A percentile compares a stretch with the other conserved stretches of the same genome.
These are phyloP conservation scores for Brachionus sp. DNA, from an alignment of 1,140 invertebrate species.

Conservation along the genomic window DNA sequence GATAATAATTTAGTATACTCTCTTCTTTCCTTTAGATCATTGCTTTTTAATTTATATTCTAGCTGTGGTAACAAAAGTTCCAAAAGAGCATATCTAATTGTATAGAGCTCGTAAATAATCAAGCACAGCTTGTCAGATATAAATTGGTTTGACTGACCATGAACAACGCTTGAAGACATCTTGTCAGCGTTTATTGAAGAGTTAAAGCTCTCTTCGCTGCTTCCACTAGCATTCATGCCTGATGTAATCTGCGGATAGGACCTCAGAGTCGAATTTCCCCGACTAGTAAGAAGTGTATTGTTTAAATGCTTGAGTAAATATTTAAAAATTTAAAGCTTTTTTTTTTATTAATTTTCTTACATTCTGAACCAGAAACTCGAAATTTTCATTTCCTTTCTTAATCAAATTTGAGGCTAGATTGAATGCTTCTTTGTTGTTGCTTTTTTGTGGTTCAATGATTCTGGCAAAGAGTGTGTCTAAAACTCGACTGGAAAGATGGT, in stretches of 20 bases:
- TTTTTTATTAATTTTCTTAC: background rate
- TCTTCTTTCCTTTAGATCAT: conserved; percentile 77
- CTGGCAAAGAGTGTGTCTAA: conserved; percentile 89
- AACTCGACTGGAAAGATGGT: conserved; percentile 86
- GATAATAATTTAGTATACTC: conserved; percentile 83
- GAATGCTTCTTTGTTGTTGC: conserved; percentile 82
- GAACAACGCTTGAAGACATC: background rate
- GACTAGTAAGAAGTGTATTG: background rate
- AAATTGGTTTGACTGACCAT: conserved; percentile 16
- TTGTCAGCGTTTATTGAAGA: conserved; percentile 5
- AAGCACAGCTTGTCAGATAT: conserved; percentile 70
- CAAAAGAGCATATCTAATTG: conserved; percentile 82
- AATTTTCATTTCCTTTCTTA: conserved; percentile 54
- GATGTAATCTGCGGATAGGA: background rate
- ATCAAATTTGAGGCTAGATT: conserved; percentile 84
- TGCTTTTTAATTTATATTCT: conserved; percentile 74
- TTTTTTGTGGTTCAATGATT: conserved; percentile 90
- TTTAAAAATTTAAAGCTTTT: background rate
- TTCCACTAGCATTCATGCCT: background rate
- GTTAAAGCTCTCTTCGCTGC: background rate
- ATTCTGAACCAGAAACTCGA: conserved; percentile 32
- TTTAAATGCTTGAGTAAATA: conserved; percentile 19
- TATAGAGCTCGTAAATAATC: conserved; percentile 90
- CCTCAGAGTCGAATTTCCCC: background rate
- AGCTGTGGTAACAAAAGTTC: conserved; percentile 84